These are phyloP conservation scores for Megaptera novaeangliae DNA, from an alignment of 2,113 vertebrate genomes.

Conservation along the genomic window DNA sequence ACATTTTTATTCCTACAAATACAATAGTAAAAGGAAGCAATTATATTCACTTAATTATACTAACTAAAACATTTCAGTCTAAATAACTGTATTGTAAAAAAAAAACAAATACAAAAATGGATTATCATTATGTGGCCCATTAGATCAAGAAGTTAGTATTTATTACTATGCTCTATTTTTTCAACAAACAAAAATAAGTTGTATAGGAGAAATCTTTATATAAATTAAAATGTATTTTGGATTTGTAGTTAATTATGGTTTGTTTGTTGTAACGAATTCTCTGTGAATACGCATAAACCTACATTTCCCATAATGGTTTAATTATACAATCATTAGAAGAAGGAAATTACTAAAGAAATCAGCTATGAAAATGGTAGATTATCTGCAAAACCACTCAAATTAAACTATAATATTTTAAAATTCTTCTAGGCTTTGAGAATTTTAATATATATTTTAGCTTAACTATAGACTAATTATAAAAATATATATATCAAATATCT, in stretches of 20 bases:
- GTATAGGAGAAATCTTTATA: slow-evolving; percentile 29
- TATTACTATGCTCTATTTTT: slow-evolving; percentile 19
- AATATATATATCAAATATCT: slow-evolving; percentile 18
- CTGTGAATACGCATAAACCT: slow-evolving; percentile 76
- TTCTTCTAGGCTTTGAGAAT: slow-evolving; percentile 55
- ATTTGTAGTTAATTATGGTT: slow-evolving; percentile 69
- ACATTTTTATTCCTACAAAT: neutral
- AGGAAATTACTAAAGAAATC: slow-evolving; percentile 73
- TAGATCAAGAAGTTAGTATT: slow-evolving; percentile 22
- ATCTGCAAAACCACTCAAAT: slow-evolving; percentile 68
- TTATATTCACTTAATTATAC: slow-evolving; percentile 38
- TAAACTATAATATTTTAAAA: slow-evolving; percentile 58
- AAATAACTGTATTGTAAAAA: neutral
- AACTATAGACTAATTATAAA: slow-evolving; percentile 65
- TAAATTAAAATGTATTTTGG: slow-evolving; percentile 47
- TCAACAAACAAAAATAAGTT: slow-evolving; percentile 33
- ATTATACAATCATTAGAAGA: slow-evolving; percentile 77
- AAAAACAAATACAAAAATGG: neutral
- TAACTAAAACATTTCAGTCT: neutral
- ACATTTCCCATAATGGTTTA: slow-evolving; percentile 75
- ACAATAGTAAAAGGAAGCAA: neutral
- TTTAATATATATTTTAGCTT: slow-evolving; percentile 58
- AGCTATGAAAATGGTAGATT: slow-evolving; percentile 69
- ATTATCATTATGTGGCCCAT: neutral
- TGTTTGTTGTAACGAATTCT: slow-evolving; percentile 64